A percentile compares a stretch with the other conserved stretches of the same genome.
These are phyloP conservation scores for Acropternis orthonyx DNA, from an alignment of 2,797 vertebrate genomes.

Conservation along the genomic window DNA sequence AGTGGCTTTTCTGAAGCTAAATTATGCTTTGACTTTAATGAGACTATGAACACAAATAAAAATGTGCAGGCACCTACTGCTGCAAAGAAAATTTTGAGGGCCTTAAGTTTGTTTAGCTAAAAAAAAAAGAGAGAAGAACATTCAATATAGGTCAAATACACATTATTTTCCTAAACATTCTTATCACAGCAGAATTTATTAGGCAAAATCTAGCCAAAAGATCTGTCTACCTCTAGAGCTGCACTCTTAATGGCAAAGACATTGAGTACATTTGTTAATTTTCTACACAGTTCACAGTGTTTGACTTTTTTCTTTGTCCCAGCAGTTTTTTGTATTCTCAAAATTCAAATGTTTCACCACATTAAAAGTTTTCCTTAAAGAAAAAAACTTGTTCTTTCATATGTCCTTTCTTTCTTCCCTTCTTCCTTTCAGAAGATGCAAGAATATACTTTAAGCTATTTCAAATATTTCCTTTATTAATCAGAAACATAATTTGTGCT, in stretches of 20 bases:
- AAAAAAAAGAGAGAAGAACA: neutral
- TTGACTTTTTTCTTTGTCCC: neutral
- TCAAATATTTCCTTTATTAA: slow-evolving; percentile 5
- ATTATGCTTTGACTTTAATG: slow-evolving; percentile 1
- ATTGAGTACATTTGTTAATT: neutral
- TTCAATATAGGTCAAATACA: neutral
- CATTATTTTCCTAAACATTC: neutral
- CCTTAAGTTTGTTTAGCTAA: neutral
- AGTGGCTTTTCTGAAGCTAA: neutral
- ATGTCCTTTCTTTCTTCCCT: neutral
- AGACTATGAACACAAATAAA: neutral
- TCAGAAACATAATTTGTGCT: neutral
- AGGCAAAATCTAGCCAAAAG: neutral
- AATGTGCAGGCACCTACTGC: neutral
- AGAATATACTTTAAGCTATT: neutral
- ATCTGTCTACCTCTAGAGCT: neutral
- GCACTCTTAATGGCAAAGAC: neutral
- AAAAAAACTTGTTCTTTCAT: neutral
- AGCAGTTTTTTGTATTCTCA: neutral
- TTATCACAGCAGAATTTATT: neutral
- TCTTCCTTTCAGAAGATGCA: neutral
- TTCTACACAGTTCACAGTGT: neutral
- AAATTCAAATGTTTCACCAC: neutral
- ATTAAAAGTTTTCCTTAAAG: neutral
- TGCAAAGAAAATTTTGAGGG: neutral